Conservation (phyloP, 2,888 invertebrate genomes). For the Rhamphomyia laevipes region DNA sequence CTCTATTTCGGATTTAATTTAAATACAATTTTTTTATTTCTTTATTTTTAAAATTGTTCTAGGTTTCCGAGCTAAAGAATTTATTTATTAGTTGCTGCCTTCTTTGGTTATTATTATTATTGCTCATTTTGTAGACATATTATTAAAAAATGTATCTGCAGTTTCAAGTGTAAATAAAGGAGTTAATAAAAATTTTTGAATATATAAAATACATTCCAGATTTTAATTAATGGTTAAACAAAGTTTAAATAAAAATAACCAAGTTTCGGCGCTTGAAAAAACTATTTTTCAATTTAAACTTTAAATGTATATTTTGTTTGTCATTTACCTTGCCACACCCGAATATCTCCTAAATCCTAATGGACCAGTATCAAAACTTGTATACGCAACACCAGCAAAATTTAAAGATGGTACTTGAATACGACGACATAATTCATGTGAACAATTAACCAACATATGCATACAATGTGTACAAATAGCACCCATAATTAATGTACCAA, state of each 20-base stretch:
- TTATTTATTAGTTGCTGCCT: no score
- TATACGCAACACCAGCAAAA: constrained; percentile 70
- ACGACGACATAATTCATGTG: constrained; percentile 61
- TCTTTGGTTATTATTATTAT: no score
- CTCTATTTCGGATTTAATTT: no score
- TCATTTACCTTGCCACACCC: constrained; percentile 22
- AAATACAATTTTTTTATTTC: no score
- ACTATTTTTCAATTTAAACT: neutral
- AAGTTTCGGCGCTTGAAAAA: neutral
- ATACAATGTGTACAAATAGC: constrained; percentile 87
- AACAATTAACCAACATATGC: constrained; percentile 68
- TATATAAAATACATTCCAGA: no score
- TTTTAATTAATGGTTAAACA: no score
- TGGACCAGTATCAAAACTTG: constrained; percentile 66
- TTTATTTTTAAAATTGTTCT: no score
- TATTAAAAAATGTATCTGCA: no score
- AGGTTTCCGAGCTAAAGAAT: no score
- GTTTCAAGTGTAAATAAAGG: no score
- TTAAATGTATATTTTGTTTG: neutral
- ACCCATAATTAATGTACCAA: constrained; percentile 73
- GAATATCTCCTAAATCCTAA: constrained; percentile 41
- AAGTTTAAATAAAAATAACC: neutral
- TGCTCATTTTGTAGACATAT: no score
- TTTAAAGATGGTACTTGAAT: constrained; percentile 55
- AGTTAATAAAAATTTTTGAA: no score